Base-by-base conservation (phyloP, 2,888 invertebrate species). In the Agrotis exclamationis region DNA sequence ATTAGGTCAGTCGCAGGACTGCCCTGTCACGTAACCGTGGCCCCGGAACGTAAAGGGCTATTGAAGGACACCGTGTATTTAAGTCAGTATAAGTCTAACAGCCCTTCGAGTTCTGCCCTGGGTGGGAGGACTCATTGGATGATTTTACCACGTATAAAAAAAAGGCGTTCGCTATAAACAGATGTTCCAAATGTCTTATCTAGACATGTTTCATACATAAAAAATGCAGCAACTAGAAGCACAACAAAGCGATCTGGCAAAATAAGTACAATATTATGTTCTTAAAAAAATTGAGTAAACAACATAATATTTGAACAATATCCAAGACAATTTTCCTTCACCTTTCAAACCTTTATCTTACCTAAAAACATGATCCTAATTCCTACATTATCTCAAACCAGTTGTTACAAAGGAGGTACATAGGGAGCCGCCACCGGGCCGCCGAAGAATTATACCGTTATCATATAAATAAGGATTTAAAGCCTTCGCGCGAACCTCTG, bases 381-480 rank as follows among this genome's bases (percentile, higher is more conserved):
- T 75, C 76, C 62, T 14, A 65, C 67, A 68, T 76, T 62, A 80
- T 68, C 50, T 77, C 60, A 58, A 69, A 75, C 59, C 78, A 77
- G 67, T 78, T 70, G 64, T 65, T 73, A 53, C 64, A 82, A 78
- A 82, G 64, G 56, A 66, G 51, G 45, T 63, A 54, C 47, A 64
- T 62, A 67, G 58, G 65, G 79, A 81, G 81, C 71, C 71, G 48
- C 74, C 74, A 66, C 76, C 74, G 80, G 81, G 82, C 82, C 85
- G 82, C 79, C 47, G 77, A 91, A 92, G 92, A 95, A 91, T 93
- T 93, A 94, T 92, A 85, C 90, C 92, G 91, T 93, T 93, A 93
- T 94, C 93, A 92, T 94, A 94, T 95, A 95, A 94, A 95, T 94
- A 95, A 95, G 94, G 94, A 94, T 95, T 95, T 94, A 93, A 90